Base-by-base conservation (phyloP, 2,797 vertebrate genomes). In the Phalanger gymnotis region DNA sequence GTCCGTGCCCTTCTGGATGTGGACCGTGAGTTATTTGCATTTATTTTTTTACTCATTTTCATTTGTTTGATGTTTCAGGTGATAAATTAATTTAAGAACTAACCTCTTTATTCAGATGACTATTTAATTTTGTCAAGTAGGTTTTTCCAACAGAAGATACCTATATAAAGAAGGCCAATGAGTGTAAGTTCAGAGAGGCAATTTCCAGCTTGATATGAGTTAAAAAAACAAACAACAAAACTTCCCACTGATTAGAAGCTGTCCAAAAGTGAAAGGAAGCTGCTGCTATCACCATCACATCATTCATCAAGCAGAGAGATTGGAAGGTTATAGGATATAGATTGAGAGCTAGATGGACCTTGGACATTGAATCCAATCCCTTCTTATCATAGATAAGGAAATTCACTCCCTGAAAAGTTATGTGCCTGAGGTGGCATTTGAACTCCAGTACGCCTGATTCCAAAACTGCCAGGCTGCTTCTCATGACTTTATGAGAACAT, bases 21-120 rank as follows among this genome's bases (percentile, higher is more conserved):
- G 30, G 99, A 99, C 93, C 99, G 99, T 99, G 98, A 99, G 99
- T 99, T 93, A 56, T 58, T 22, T n/a, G 2, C 30, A 3, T 40
- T 31, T 94, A 53, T 54, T 89, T 90, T n/a, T 90, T 92, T 12
- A 51, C 25, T 54, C 25, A 57, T 54, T 73, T 31, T 89, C 40
- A 27, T 40, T 95, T 87, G 91, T 89, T 13, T n/a, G 47, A 90
- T 93, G 90, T 53, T 51, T 95, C 53, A 27, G 27, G 90, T 93
- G 93, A 95, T 92, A 91, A 95, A 95, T 56, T 25, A 56, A 40
- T 95, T 91, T 3, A 54, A 92, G 54, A 93, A 91, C 90, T 91
- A 30, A 27, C 73, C 12, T 51, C 40, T 9, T 51, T 47, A 87
- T 81, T 92, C 28, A 94, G 73, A 27, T 93, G 34, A n/a, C 54